Conservation (phyloP, 2,113 vertebrate genomes). For the Aphyosemion australe region DNA sequence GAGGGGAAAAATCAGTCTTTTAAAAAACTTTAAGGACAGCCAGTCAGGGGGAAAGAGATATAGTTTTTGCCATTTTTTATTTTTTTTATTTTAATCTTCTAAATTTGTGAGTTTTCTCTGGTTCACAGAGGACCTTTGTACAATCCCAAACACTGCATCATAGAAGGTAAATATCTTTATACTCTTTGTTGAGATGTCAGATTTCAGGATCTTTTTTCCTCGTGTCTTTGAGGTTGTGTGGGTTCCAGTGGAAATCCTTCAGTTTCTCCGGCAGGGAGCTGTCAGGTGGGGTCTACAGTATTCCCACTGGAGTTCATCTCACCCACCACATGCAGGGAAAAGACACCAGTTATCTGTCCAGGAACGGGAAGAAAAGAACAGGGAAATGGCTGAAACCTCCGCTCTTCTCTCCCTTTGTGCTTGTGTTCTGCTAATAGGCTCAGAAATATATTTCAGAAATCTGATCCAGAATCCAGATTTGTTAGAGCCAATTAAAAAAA, state of each 20-base stretch:
- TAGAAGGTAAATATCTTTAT: constrained; percentile 6
- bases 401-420: constrained; percentile 13
- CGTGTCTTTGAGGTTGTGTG: constrained; percentile 29
- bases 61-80: constrained; percentile 48
- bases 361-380: constrained; percentile 39
- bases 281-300: constrained; percentile 79
- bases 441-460: constrained; percentile 7
- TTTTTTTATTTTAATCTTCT: constrained; percentile 22
- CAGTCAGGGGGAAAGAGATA: constrained; percentile 16
- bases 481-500: constrained; percentile 27
- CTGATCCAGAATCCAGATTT: constrained; percentile 16
- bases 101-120: constrained; percentile 20
- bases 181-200: constrained; percentile 11
- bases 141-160: constrained; percentile 20
- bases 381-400: constrained; percentile 41
- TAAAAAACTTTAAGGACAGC: constrained; percentile 18
- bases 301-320: constrained; percentile 79
- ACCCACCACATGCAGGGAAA: constrained; percentile 65
- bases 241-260: constrained; percentile 51
- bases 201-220: constrained; percentile 14
- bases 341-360: constrained; percentile 56
- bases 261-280: constrained; percentile 62
- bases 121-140: constrained; percentile 14
- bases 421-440: constrained; percentile 7
- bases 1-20: not conserved